Conservation (phyloP, 1,140 invertebrate species). For the Dendrolimus punctatus region DNA sequence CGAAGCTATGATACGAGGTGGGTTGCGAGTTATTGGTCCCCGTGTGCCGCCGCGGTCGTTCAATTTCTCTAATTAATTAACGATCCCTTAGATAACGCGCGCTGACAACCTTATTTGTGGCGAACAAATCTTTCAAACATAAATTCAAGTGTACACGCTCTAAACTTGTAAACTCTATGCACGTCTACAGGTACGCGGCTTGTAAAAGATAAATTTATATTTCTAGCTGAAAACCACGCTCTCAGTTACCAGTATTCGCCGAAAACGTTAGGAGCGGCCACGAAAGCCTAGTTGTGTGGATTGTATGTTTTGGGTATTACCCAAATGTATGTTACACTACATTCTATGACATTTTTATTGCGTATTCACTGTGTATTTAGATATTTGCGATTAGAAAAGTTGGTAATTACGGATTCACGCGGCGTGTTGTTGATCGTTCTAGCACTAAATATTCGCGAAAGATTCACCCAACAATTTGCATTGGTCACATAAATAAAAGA, state of each 20-base stretch:
- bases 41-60: slow-evolving; percentile 48
- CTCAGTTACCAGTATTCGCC: slow-evolving; percentile 11
- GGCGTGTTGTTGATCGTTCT: slow-evolving; percentile 27
- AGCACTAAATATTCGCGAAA: slow-evolving; percentile 49
- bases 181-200: slow-evolving; percentile 36
- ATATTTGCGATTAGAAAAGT: slow-evolving; percentile 31
- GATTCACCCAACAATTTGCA: slow-evolving; percentile 50
- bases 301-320: slow-evolving; percentile 17
- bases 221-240: slow-evolving; percentile 14
- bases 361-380: slow-evolving; percentile 21
- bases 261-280: slow-evolving; percentile 14
- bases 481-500: slow-evolving; percentile 62
- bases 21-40: slow-evolving; percentile 69
- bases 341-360: slow-evolving; percentile 33
- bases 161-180: slow-evolving; percentile 62
- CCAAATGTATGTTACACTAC: slow-evolving; percentile 17
- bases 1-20: slow-evolving; percentile 65
- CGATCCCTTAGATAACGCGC: slow-evolving; percentile 64
- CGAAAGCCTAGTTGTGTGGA: slow-evolving; percentile 7
- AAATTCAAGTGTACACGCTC: slow-evolving; percentile 65
- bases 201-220: slow-evolving; percentile 40
- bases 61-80: slow-evolving; percentile 72
- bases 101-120: slow-evolving; percentile 71
- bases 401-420: slow-evolving; percentile 39
- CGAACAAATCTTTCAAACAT: slow-evolving; percentile 68